Conservation (phyloP, 2,797 vertebrate genomes). For the Hemibagrus guttatus region DNA sequence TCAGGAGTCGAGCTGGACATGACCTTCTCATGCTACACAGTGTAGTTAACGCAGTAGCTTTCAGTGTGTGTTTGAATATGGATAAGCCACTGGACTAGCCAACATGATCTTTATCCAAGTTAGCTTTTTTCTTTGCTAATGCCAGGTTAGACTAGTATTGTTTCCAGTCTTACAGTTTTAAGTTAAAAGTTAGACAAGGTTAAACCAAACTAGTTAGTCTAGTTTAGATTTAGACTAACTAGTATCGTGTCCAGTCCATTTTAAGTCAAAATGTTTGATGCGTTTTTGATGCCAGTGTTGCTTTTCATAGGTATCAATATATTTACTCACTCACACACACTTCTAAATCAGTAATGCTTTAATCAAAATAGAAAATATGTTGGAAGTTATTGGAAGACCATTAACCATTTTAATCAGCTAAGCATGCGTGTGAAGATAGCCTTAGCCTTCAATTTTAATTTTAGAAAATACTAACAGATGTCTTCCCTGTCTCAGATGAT, state of each 20-base stretch:
- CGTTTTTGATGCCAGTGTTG: neutral
- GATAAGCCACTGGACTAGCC: neutral
- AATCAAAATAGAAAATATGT: neutral
- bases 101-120: neutral
- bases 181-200: neutral
- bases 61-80: neutral
- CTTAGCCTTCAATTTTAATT: constrained; percentile 3
- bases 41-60: neutral
- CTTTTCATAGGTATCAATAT: neutral
- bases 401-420: neutral
- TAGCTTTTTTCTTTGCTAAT: neutral
- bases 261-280: neutral
- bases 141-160: neutral
- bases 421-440: neutral
- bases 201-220: too few species aligned
- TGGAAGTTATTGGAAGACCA: neutral
- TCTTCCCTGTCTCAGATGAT: constrained; percentile 26
- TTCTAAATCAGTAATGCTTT: neutral
- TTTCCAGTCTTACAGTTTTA: neutral
- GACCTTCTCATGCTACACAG: neutral
- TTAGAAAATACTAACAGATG: constrained; percentile 22
- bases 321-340: neutral
- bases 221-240: too few species aligned
- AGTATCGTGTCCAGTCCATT: neutral
- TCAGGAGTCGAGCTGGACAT: neutral